Base-by-base conservation (phyloP, 1,140 invertebrate genomes). In the Stratiolaelaps scimitus region DNA sequence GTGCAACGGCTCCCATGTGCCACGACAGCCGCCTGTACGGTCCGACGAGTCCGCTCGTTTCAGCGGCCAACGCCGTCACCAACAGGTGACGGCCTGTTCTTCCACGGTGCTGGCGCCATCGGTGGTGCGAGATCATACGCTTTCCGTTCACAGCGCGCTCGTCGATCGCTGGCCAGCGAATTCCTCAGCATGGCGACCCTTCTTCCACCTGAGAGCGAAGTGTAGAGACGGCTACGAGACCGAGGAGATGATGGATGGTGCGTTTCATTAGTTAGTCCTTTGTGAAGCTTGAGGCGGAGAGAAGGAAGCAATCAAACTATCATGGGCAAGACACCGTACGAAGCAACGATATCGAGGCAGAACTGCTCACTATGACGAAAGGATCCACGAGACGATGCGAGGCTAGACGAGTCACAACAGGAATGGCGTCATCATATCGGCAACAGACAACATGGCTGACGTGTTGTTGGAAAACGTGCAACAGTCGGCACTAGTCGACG, bases 111-210 rank as follows among this genome's bases (percentile, higher is more conserved):
- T 40, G 34, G 34, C 10, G 34, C 34, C 10, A 40, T 40, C 5
- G 34, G 34, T 40, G 34, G 34, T 40, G 34, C 34, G 10, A 10
- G 4, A 40, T 40, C 34, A 40, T 40, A 60, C 53, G 53, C 26
- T 10, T 34, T 23, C 26, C 26, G 23, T 17, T 60, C 53, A 60
- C 53, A 60, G 10, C 53, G 23, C 34, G 53, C 53, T 17, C 53
- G 53, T 26, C 53, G 53, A 17, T 60, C 53, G 15, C 53, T 60
- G 20, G 53, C 53, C 26, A 34, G 15, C 34, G 53, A 60, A 26
- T 60, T 60, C 23, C 26, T 60, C 23, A 60, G 34, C 26, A 60
- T 60, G 53, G 15, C 53, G 53, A 60, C 53, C 15, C 53, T 60
- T 2, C 13, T 60, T 26, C 53, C 53, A 6, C 53, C 53, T 23